Base-by-base conservation (phyloP, 1,140 invertebrate genomes). In the Chymomyza costata region DNA sequence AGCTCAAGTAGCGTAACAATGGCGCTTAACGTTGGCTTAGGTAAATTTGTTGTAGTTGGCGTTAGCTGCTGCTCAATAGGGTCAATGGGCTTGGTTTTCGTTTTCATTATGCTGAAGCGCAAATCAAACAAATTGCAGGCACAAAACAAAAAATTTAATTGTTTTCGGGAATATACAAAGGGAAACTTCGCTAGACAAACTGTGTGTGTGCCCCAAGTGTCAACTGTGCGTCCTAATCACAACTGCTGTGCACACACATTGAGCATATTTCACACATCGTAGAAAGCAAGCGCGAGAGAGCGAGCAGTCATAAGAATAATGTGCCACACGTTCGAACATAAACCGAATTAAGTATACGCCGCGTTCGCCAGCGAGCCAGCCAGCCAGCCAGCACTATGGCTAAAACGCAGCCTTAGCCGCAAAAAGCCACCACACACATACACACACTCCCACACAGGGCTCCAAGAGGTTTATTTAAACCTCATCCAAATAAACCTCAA, bases 271-370 rank as follows among this genome's bases (percentile, higher is more conserved):
- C 66, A 76, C 73, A 78, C 71, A 78, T 78, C 71, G 71, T 78
- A 43, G 60, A 25, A 16, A 11, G 14, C 10, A 14, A 6, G 25
- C 6, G 14, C 5, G 7, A 31, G 41, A 15, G 10, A 15, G 7
- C 11, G 25, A 2, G 45, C 40, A 34, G 37, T 11, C 66, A 78
- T 63, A 70, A 78, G 71, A 78, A 78, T 78, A 80, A 78, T 78
- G 71, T 80, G 71, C 63, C 66, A 78, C 71, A 78, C 71, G 71
- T 78, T 78, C 71, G 58, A 62, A 73, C 71, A 78, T 78, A 78
- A 78, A 78, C 66, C 73, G 71, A 78, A 78, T 78, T 78, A 78
- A 78, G 71, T 78, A 80, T 78, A 78, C 71, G 73, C 71, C 71
- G 74, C 71, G 67, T 78, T 76, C 66, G 71, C 71, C 71, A 70